Evolutionary conservation across 2,888 invertebrate genomes (phyloP), one percentile per base, ranked within the genome.

Genomic region (Sycophila texana): DNA sequence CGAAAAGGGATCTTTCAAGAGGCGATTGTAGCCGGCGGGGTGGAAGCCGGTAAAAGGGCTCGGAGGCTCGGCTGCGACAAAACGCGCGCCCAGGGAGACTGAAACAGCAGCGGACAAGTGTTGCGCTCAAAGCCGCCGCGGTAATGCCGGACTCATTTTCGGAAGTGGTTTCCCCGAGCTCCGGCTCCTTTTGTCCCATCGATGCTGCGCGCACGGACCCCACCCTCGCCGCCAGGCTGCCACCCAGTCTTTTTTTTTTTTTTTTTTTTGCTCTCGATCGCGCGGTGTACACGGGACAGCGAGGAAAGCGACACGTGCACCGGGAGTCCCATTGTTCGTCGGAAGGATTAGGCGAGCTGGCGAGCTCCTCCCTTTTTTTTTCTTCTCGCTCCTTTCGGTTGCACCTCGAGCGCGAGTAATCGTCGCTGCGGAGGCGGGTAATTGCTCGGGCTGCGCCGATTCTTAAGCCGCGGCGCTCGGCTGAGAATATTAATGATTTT

Each of bases 141-240:
- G 16, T 60, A 60, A 26, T 63, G 51, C 58, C 60, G 72, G 65
- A 68, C 73, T 78, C 78, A 78, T 78, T 78, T 78, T 74, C 73
- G 47, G 20, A 72, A 78, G 78, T 74, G 73, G 55, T 78, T 74
- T 73, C 61, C 68, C 58, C 39, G 39, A 39, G 39, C 39, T 39
- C 39, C 5, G 39, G 20, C 58, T 30, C 16, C 22, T 30, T 63
- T 47, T 47, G 39, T 39, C 49, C 30, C 65, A 18, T 20, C 5
- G 14, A 22, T 53, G 53, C 39, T 18, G 4, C 14, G 14, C n/a
- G 10, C 39, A 5, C 39, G 18, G 10, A 26, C 39, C 39, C 16
- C 39, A 4, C 60, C 22, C 14, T 60, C 4, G 4, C 13, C 22
- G 12, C 14, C 10, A 7, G 1, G 58, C 26, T 26, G 26, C 26